Evolutionary conservation across 2,888 invertebrate genomes (phyloP).

Genomic region (Limnephilus rhombicus): DNA sequence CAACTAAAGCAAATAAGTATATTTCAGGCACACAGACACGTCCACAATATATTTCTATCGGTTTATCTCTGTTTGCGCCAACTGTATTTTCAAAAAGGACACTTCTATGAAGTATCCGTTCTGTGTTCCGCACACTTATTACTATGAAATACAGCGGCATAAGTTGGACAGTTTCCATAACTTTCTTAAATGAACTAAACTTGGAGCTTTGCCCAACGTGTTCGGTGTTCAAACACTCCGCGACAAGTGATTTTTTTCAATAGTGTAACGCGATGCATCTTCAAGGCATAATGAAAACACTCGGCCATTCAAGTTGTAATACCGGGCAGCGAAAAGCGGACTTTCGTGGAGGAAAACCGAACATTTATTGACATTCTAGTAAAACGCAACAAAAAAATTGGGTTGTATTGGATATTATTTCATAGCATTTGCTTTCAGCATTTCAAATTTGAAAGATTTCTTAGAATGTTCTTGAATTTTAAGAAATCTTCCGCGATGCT

Average conservation of each 20-base stretch:
- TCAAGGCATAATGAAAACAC: slow-evolving; percentile 17
- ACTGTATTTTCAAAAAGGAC: background rate
- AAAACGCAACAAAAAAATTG: background rate
- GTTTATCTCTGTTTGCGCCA: too few relatives aligned
- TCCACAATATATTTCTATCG: too few relatives aligned
- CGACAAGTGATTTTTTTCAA: slow-evolving; percentile 7
- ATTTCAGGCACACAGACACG: too few relatives aligned
- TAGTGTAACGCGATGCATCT: slow-evolving; percentile 13
- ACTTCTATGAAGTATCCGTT: background rate
- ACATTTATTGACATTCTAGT: background rate
- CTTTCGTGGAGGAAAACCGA: background rate
- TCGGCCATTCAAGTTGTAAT: background rate
- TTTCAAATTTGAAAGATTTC: background rate
- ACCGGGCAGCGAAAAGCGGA: background rate
- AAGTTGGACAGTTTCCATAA: slow-evolving; percentile 40
- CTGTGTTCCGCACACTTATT: slow-evolving; percentile 9
- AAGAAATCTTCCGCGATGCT: background rate
- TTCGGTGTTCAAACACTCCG: slow-evolving; percentile 15
- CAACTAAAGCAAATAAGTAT: too few relatives aligned
- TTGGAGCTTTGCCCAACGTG: slow-evolving; percentile 26
- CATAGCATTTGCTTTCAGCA: background rate
- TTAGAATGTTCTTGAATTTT: background rate
- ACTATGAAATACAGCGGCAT: slow-evolving; percentile 17
- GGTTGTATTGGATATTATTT: too few relatives aligned
- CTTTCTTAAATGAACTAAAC: slow-evolving; percentile 40